phyloP scores from a whole-genome alignment of 2,888 invertebrate species.

The Drosophila fungiperda region DNA sequence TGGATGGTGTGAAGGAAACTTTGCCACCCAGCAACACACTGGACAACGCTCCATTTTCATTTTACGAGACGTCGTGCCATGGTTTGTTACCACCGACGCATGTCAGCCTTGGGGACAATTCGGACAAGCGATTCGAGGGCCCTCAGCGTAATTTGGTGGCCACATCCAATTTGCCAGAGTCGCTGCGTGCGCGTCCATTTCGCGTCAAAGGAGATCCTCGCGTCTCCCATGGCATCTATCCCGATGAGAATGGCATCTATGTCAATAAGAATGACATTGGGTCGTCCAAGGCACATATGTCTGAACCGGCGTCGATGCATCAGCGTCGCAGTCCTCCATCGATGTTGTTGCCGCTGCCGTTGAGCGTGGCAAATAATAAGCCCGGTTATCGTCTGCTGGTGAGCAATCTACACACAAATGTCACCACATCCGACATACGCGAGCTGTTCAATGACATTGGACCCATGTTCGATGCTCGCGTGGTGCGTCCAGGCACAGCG shows the following conservation, averaged over 20 bases:
- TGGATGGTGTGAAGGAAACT: constrained; percentile 52
- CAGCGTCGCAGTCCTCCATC: constrained; percentile 40
- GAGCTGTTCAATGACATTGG: too few relatives aligned
- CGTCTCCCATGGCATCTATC: constrained; percentile 84
- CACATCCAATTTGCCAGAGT: constrained; percentile 83
- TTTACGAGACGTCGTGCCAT: constrained; percentile 82
- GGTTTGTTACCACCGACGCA: constrained; percentile 53
- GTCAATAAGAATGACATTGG: neutral
- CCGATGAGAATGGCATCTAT: constrained; percentile 71
- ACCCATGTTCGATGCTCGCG: too few relatives aligned
- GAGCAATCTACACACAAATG: too few relatives aligned
- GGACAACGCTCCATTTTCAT: constrained; percentile 82
- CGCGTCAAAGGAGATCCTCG: constrained; percentile 82
- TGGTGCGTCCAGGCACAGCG: too few relatives aligned
- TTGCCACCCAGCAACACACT: constrained; percentile 13
- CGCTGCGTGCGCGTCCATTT: constrained; percentile 83
- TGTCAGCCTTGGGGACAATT: constrained; percentile 35
- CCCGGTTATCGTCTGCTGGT: constrained; percentile 92
- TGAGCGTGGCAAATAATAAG: constrained; percentile 57
- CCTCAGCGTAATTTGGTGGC: constrained; percentile 74
- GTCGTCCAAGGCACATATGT: constrained; percentile 10
- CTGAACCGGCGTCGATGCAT: constrained; percentile 4
- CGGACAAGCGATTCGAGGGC: constrained; percentile 60
- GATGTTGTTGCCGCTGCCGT: constrained; percentile 44
- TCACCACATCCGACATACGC: too few relatives aligned